A percentile compares a stretch with the other conserved stretches of the same genome.
phyloP scores from a whole-genome alignment of 35 echinoderm and acorn worm genomes.

The Amphiura filiformis region DNA sequence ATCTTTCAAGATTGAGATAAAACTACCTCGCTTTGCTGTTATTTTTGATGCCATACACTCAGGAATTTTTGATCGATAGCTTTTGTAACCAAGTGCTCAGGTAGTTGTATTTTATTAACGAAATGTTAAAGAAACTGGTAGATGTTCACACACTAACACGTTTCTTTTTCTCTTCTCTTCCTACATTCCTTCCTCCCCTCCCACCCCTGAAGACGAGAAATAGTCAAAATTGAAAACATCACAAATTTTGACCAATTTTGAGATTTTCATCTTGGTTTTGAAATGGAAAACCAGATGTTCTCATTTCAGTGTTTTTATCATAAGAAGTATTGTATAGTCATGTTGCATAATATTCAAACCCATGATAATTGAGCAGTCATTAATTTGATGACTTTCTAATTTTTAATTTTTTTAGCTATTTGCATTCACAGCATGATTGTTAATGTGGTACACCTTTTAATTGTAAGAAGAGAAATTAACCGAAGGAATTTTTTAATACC shows the following conservation, averaged over 20 bases:
- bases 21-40: too few relatives aligned
- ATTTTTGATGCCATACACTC: too few relatives aligned
- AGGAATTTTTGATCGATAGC: too few relatives aligned
- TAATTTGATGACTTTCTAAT: background rate
- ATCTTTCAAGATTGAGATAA: too few relatives aligned
- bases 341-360: too few relatives aligned
- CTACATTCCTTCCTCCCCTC: background rate
- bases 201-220: background rate
- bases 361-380: background rate
- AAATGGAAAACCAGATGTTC: background rate
- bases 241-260: background rate
- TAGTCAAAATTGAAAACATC: background rate
- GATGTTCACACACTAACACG: conserved; percentile 1
- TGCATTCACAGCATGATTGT: background rate
- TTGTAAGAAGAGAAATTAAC: conserved; percentile 2
- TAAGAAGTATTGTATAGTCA: too few relatives aligned
- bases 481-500: background rate
- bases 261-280: background rate
- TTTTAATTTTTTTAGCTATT: background rate
- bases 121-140: background rate
- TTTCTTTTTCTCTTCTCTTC: conserved; percentile 15
- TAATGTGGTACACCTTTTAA: background rate
- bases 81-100: too few relatives aligned
- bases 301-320: too few relatives aligned
- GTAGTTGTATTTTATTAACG: too few relatives aligned